Percentiles rank a stretch among this genome's conserved stretches.
Evolutionary conservation across 35 echinoderm and acorn worm species (phyloP).

Genomic region (Ophioderma brevispina): DNA sequence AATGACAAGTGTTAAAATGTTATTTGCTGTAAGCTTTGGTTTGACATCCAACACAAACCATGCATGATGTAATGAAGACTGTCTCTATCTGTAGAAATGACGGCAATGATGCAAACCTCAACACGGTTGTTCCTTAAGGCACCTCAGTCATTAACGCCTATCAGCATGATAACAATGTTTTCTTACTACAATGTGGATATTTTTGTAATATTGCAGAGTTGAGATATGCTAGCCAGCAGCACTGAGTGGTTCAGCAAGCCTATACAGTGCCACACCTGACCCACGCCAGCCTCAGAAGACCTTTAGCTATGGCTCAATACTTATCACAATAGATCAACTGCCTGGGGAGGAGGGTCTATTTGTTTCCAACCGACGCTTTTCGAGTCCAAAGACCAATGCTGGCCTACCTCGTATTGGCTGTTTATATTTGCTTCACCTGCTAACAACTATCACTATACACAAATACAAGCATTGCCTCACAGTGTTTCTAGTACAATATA

Average conservation of each 20-base stretch:
- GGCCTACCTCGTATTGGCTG: not conserved
- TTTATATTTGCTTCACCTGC: constrained; percentile 1
- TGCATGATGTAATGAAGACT: no score
- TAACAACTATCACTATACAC: not conserved
- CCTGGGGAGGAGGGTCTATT: not conserved
- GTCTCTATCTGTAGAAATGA: no score
- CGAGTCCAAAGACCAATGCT: not conserved
- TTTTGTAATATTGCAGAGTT: no score
- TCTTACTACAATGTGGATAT: no score
- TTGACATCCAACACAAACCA: no score
- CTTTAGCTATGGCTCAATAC: not conserved
- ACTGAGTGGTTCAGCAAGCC: not conserved
- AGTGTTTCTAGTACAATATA: not conserved
- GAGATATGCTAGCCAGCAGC: no score
- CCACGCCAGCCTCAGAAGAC: not conserved
- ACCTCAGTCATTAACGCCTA: no score
- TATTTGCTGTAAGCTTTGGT: no score
- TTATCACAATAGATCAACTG: constrained; percentile 6
- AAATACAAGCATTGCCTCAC: not conserved
- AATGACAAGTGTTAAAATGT: no score
- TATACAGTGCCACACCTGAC: not conserved
- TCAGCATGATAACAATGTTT: no score
- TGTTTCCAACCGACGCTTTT: not conserved
- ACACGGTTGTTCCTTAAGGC: no score
- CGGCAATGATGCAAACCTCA: no score